Base-by-base conservation (phyloP, 92 coral and sea anemone species). In the Zoanthus sociatus region DNA sequence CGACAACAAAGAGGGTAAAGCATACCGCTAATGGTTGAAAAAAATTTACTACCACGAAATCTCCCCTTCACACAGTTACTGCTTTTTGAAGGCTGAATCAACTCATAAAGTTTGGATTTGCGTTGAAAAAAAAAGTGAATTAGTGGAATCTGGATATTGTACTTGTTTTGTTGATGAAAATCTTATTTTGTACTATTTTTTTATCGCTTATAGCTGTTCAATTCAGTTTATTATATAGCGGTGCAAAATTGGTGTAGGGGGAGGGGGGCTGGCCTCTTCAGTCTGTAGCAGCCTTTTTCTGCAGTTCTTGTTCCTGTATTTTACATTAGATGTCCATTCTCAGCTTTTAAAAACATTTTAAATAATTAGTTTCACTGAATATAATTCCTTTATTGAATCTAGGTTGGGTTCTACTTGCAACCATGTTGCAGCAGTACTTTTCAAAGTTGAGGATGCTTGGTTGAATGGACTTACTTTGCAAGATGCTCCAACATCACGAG, bases 391-490 rank as follows among this genome's bases (percentile, higher is more conserved):
- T 74, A 50, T 74, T 56, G 55, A 63, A 44, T 83, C 87, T 60
- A 86, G 90, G 37, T 79, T 90, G 82, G 93, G 93, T 7, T 86
- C 92, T 44, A 92, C 90, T 18, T 89, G 92, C 77, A 89, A 89
- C 76, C 94, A 92, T 71, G 88, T 89, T 48, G 94, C 94, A 32
- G 93, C 94, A 17, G 92, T 90, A 14, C 82, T 90, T 21, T 90
- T 90, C 56, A 92, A 92, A 81, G 91, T 92, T 45, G 93, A 90
- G 77, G 75, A 90, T 86, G 90, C 93, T 12, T 86, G 92, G 94
- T 86, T 45, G 79, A 89, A 73, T 89, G 89, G 91, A 37, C 86
- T 74, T 88, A 83, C 74, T 78, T 73, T 76, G 18, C 50, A 37
- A 48, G 32, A 64, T 53, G 78, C 91, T 11, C 94, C 92, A 74